Conservation (phyloP, 2,113 vertebrate species). For the Lepus americanus region DNA sequence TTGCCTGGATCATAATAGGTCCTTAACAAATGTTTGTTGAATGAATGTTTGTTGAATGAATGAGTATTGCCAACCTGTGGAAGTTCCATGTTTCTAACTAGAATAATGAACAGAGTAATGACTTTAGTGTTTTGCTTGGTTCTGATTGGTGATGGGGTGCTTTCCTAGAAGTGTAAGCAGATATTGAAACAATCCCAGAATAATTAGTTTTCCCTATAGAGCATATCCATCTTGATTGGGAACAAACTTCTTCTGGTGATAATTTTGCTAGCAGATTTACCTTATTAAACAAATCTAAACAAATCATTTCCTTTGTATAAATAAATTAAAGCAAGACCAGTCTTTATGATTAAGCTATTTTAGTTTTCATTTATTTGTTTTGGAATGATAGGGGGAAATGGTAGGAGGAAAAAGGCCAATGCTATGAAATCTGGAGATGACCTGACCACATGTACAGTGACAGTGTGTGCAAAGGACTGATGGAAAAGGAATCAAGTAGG, state of each 20-base stretch:
- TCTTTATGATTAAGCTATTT: not conserved
- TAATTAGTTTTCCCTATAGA: not conserved
- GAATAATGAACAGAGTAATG: not conserved
- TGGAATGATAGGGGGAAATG: not conserved
- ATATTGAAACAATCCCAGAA: not conserved
- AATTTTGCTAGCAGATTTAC: not conserved
- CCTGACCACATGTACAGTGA: not conserved
- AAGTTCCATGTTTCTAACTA: not conserved
- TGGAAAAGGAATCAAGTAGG: not conserved
- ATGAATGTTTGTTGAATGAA: not conserved
- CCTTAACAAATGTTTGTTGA: not conserved
- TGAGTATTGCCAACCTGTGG: not conserved
- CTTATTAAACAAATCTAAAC: conserved; percentile 18
- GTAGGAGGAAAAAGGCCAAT: not conserved
- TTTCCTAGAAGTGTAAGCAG: not conserved
- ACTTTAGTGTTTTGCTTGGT: conserved; percentile 1
- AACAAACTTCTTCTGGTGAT: not conserved
- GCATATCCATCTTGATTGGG: not conserved
- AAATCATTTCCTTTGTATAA: not conserved
- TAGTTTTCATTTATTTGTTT: not conserved
- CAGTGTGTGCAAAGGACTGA: not conserved
- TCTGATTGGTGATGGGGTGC: not conserved
- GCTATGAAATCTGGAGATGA: not conserved
- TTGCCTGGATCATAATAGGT: not conserved
- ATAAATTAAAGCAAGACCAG: conserved; percentile 5